Percentiles rank a stretch among this genome's conserved stretches.
Evolutionary conservation across 1,140 invertebrate species (phyloP).

Genomic region (Brachionus plicatilis): DNA sequence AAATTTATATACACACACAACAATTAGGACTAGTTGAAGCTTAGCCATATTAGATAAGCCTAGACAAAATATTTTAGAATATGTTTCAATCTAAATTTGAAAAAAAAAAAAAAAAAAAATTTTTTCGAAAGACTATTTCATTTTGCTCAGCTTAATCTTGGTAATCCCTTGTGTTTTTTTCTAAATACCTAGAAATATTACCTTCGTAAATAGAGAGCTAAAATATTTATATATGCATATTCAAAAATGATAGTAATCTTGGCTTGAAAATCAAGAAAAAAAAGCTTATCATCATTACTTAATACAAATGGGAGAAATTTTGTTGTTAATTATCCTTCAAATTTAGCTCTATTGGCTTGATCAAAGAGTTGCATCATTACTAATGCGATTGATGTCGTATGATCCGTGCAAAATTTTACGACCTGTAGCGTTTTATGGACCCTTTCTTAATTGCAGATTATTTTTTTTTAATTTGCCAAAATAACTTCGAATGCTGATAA

Average conservation of each 20-base stretch:
- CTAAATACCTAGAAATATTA: slow-evolving; percentile 15
- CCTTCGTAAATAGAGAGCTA: neutral
- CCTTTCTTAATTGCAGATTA: neutral
- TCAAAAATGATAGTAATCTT: slow-evolving; percentile 4
- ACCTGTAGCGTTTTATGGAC: neutral
- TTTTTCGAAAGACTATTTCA: neutral
- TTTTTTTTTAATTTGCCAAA: too few species aligned
- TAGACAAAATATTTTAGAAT: neutral
- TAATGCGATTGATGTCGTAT: neutral
- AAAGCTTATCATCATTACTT: slow-evolving; percentile 34
- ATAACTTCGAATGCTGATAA: too few species aligned
- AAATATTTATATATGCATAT: neutral
- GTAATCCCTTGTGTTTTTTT: neutral
- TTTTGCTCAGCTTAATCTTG: neutral
- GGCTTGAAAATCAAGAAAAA: neutral
- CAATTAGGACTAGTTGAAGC: neutral
- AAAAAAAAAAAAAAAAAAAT: neutral
- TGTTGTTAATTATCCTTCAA: slow-evolving; percentile 16
- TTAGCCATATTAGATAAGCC: neutral
- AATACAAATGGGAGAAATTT: neutral
- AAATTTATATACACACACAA: neutral
- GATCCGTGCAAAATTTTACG: neutral
- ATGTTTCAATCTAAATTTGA: neutral
- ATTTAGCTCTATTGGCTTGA: neutral
- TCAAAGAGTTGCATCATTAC: slow-evolving; percentile 19